A percentile compares a stretch with the other conserved stretches of the same genome.
Conservation (phyloP, 2,113 vertebrate genomes). For the Neotragus pygmaeus region DNA sequence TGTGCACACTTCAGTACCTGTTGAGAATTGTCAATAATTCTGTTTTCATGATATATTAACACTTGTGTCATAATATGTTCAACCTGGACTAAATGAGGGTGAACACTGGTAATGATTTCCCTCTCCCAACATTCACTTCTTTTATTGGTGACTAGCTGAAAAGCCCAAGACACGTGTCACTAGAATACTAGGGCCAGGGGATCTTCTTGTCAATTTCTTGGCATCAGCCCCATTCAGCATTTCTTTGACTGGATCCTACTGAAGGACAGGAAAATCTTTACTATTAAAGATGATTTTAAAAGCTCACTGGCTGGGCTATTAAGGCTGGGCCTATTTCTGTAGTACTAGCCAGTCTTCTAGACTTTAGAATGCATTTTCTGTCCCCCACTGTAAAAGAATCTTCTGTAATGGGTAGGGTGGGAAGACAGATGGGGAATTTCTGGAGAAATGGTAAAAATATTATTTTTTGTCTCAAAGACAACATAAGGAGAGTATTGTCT, state of each 20-base stretch:
- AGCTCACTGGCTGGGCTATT: neutral
- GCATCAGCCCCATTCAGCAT: constrained; percentile 29
- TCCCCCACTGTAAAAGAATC: neutral
- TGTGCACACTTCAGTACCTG: neutral
- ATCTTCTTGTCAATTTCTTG: constrained; percentile 60
- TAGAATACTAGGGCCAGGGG: neutral
- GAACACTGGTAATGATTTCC: constrained; percentile 55
- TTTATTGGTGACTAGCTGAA: constrained; percentile 47
- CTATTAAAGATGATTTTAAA: neutral
- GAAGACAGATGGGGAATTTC: neutral
- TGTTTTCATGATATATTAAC: constrained; percentile 51
- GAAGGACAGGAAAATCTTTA: constrained; percentile 51
- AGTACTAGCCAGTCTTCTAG: neutral
- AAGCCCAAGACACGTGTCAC: constrained; percentile 23
- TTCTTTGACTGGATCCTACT: constrained; percentile 62
- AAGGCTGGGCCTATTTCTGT: neutral
- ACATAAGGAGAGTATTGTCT: neutral
- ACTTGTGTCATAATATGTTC: constrained; percentile 59
- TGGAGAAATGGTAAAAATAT: neutral
- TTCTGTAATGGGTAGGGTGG: neutral
- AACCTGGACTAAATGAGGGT: constrained; percentile 52
- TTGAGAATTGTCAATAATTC: constrained; percentile 28
- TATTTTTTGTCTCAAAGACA: neutral
- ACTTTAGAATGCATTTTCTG: neutral
- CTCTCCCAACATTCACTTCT: neutral